phyloP scores from a whole-genome alignment of 1,140 invertebrate species.

The Drosophila aff. region DNA sequence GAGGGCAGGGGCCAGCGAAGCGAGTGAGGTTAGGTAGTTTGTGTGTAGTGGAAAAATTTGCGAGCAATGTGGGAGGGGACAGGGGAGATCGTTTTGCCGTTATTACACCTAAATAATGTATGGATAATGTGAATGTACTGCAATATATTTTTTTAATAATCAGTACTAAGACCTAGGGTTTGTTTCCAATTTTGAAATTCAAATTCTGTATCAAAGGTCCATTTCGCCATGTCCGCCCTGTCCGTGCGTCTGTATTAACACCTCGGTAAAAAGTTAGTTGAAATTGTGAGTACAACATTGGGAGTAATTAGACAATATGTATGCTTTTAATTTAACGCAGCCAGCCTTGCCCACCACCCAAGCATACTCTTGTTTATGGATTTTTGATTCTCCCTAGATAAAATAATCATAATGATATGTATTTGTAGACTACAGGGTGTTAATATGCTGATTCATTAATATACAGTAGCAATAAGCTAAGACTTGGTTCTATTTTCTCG shows the following conservation, averaged over 20 bases:
- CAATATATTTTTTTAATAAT: neutral
- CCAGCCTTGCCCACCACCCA: too few species aligned
- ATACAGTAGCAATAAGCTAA: too few species aligned
- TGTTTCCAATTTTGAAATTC: neutral
- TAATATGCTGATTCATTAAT: too few species aligned
- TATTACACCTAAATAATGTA: neutral
- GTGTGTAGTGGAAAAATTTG: slow-evolving; percentile 33
- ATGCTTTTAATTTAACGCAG: neutral
- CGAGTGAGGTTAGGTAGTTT: slow-evolving; percentile 63
- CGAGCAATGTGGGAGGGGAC: neutral
- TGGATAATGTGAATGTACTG: neutral
- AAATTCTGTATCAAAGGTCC: too few species aligned
- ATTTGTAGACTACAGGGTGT: neutral
- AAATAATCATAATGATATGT: too few species aligned
- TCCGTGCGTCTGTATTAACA: neutral
- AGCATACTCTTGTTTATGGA: neutral
- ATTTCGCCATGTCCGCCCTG: neutral
- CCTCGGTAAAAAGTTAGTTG: neutral
- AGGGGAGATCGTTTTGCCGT: neutral
- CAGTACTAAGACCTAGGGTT: neutral
- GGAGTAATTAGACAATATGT: neutral
- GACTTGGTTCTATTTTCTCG: too few species aligned
- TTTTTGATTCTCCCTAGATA: too few species aligned
- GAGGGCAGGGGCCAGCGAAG: slow-evolving; percentile 22
- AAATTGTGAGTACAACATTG: neutral